Evolutionary conservation across 2,888 invertebrate genomes (phyloP), one percentile per base, ranked within the genome.

Genomic region (Laothoe populi): DNA sequence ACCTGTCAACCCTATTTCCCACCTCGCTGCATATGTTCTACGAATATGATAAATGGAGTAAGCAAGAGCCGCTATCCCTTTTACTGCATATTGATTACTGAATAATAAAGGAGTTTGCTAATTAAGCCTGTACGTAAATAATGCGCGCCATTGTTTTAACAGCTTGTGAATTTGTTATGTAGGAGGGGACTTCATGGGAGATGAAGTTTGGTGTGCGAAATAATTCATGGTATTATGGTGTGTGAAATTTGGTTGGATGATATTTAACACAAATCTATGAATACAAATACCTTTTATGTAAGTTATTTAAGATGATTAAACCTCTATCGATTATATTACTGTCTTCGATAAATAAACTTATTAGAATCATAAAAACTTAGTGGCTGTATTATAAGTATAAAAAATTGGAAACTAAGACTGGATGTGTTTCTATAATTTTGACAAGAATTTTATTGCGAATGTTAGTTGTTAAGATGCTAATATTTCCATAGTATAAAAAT

Each of bases 11-110:
- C 31, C 53, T 35, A 31, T 35, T 8, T 26, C 8, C 10, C 21
- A 21, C 8, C 46, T 53, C 11, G 19, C 19, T 19, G 10, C 53
- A 31, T 53, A 53, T 53, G 53, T 35, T 31, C 48, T 35, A 35
- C 53, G 19, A 49, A 35, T 53, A 53, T 53, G 53, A 53, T 53
- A 35, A 19, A 42, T 53, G 42, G 60, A 42, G 53, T 38, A 40
- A 24, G 24, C 23, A 58, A 23, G 57, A 40, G 46, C 49, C 60
- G 42, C 40, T 53, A 40, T 26, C 66, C 64, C 67, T 66, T 65
- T 68, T 69, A 69, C 71, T 75, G 77, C 75, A 77, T 78, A 78
- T 78, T 77, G 78, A 80, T 78, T 72, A 70, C 70, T 70, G 76
- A 77, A 75, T 77, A 78, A 73, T 74, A 66, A 73, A 71, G 65